Percentiles rank a stretch among this genome's conserved stretches.
Evolutionary conservation across 2,888 invertebrate species (phyloP).

Genomic region (Deroplatys truncata): DNA sequence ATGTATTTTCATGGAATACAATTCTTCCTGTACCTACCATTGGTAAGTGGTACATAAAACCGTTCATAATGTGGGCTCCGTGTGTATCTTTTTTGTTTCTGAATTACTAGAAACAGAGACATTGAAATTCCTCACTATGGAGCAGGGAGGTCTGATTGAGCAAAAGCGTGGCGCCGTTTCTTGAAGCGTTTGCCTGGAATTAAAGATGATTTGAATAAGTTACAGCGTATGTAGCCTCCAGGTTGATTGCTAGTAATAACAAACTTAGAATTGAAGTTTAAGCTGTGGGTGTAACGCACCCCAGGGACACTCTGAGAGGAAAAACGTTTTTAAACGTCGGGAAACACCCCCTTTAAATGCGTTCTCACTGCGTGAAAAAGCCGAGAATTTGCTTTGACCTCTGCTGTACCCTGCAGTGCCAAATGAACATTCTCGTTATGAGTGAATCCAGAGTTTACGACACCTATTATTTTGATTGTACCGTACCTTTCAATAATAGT

Average conservation of each 20-base stretch:
- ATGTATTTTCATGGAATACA: too few relatives aligned
- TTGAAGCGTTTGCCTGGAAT: neutral
- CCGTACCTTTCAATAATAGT: too few relatives aligned
- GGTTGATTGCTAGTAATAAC: neutral
- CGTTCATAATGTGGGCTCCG: too few relatives aligned
- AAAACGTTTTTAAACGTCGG: neutral
- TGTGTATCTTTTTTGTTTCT: too few relatives aligned
- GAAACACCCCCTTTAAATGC: neutral
- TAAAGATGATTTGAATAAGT: neutral
- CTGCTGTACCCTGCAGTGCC: neutral
- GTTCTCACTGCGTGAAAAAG: neutral
- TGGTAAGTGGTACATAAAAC: too few relatives aligned
- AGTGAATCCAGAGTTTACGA: too few relatives aligned
- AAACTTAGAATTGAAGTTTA: neutral
- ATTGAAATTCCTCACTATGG: neutral
- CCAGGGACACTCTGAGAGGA: neutral
- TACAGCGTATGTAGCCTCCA: neutral
- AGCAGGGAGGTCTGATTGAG: neutral
- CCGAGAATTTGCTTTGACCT: neutral
- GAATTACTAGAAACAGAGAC: too few relatives aligned
- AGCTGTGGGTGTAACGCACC: neutral
- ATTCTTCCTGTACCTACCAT: too few relatives aligned
- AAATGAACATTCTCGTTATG: too few relatives aligned
- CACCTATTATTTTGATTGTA: too few relatives aligned
- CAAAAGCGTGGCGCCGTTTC: neutral